phyloP scores from a whole-genome alignment of 2,113 vertebrate genomes.

The Zosterops hypoxanthus region DNA sequence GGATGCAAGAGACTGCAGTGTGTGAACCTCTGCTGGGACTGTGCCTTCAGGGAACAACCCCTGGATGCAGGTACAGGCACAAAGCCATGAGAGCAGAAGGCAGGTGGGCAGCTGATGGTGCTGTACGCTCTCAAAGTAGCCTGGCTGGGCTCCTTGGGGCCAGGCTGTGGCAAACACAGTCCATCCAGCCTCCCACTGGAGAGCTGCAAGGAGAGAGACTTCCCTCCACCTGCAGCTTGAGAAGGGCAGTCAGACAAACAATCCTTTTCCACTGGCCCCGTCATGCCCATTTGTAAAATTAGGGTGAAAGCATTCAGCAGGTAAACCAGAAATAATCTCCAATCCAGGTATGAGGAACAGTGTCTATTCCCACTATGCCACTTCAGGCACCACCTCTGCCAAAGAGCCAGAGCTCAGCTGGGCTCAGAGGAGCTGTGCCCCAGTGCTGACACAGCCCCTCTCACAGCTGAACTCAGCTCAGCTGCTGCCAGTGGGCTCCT shows the following conservation, averaged over 20 bases:
- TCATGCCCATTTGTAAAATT: not conserved
- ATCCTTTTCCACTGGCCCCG: not conserved
- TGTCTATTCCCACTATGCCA: not conserved
- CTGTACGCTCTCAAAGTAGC: not conserved
- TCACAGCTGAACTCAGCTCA: not conserved
- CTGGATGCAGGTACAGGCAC: not conserved
- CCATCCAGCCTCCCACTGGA: not conserved
- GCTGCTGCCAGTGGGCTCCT: not conserved
- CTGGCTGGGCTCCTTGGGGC: not conserved
- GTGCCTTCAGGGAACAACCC: rapidly evolving
- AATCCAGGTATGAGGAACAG: not conserved
- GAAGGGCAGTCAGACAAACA: not conserved
- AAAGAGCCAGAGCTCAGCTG: not conserved
- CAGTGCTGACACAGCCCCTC: rapidly evolving
- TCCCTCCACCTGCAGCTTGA: not conserved
- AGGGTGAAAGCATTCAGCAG: not conserved
- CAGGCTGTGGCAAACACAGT: not conserved
- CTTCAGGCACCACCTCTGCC: not conserved
- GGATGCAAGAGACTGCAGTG: not conserved
- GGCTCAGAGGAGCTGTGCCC: rapidly evolving
- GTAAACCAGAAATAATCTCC: not conserved
- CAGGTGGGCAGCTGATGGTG: rapidly evolving
- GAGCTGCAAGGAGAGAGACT: not conserved
- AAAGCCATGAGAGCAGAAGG: not conserved
- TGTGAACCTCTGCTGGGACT: not conserved